Evolutionary conservation across 1,140 invertebrate genomes (phyloP), one percentile per base, ranked within the genome.

Genomic region (Papilio xuthus): DNA sequence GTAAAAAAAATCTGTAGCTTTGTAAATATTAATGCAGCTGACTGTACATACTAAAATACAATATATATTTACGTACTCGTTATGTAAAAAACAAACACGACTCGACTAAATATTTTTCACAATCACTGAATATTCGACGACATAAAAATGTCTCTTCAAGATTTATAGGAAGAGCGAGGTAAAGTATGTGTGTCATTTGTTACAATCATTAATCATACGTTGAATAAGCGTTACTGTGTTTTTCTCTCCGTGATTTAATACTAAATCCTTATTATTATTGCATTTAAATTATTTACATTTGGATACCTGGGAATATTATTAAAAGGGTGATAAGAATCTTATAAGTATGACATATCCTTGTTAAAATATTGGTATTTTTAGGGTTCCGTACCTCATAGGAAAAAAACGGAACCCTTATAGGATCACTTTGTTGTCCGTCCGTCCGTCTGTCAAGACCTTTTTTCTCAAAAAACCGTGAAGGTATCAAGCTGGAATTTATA

Each of bases 161-260:
- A 77, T 77, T 75, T 75, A 75, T 75, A 75, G 41, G 53, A 47
- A 42, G 56, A 41, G 53, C 60, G 20, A 63, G 75, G 53, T 56
- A 77, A 60, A 63, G 75, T 63, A 60, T 77, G 75, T 63, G 42
- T 77, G 75, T 77, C 53, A 37, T 63, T 77, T 63, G 41, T 67
- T 37, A 44, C 28, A 20, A 41, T 73, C 78, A 78, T 78, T 70
- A 78, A 78, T 78, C 69, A 78, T 78, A 6, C 63, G 26, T 20
- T 44, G 69, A 78, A 78, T 70, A 78, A 78, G 72, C 78, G 70
- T 41, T 47, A 50, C 47, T 26, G 41, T 70, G 44, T 53, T 78
- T 73, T 72, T 78, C 72, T 75, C 44, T 53, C 26, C 72, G 72
- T 56, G 72, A 75, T 75, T 75, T 75, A 75, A 75, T 75, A 75